Percentiles rank a stretch among this genome's conserved stretches.
These are phyloP conservation scores for Acrobasis repandana DNA, from an alignment of 2,888 invertebrate species.

Conservation along the genomic window DNA sequence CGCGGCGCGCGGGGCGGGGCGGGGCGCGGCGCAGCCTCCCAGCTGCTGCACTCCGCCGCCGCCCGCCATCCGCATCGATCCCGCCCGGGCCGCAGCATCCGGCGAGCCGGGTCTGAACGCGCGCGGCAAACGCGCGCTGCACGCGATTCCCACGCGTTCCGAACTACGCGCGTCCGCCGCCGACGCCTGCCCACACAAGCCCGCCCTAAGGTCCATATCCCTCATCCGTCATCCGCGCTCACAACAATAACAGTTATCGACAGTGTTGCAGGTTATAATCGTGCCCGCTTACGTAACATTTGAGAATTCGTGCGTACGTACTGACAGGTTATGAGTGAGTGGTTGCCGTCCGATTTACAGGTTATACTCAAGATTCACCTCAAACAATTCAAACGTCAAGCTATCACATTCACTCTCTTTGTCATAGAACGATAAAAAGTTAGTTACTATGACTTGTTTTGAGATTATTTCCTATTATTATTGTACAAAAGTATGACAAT, in stretches of 20 bases:
- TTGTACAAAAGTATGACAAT: slow-evolving; percentile 1
- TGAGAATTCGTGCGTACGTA: slow-evolving; percentile 57
- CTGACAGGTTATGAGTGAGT: slow-evolving; percentile 67
- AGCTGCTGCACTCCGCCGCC: slow-evolving; percentile 78
- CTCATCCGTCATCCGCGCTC: slow-evolving; percentile 65
- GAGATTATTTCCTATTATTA: background rate
- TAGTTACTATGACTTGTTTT: background rate
- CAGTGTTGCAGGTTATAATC: slow-evolving; percentile 65
- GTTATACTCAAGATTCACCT: background rate
- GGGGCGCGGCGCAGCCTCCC: slow-evolving; percentile 73
- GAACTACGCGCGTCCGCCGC: slow-evolving; percentile 53
- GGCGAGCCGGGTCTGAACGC: slow-evolving; percentile 59
- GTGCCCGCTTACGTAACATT: slow-evolving; percentile 69
- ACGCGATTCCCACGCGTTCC: slow-evolving; percentile 56
- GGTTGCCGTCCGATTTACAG: slow-evolving; percentile 25
- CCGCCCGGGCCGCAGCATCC: slow-evolving; percentile 70
- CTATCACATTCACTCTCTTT: slow-evolving; percentile 14
- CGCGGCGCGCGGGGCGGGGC: slow-evolving; percentile 44
- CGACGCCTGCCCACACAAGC: slow-evolving; percentile 49
- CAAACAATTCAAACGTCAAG: background rate
- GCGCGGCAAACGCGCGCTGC: slow-evolving; percentile 60
- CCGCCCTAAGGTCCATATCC: slow-evolving; percentile 52
- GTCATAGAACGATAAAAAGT: slow-evolving; percentile 11
- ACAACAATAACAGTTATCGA: slow-evolving; percentile 54
- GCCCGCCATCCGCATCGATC: slow-evolving; percentile 81